These are phyloP conservation scores for Phortica okadai DNA, from an alignment of 2,888 invertebrate species.

Conservation along the genomic window DNA sequence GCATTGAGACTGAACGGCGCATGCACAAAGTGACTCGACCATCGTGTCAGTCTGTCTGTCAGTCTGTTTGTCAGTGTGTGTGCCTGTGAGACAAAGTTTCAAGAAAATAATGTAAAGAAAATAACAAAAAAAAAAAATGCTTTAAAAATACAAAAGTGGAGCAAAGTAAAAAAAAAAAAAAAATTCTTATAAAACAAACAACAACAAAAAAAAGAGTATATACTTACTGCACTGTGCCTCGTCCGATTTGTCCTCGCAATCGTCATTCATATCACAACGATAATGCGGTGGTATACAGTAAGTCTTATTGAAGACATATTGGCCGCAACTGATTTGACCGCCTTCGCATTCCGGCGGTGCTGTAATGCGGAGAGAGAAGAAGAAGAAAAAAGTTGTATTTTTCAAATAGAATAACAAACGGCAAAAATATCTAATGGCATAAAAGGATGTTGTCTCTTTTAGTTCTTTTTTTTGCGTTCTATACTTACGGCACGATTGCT, in stretches of 20 bases:
- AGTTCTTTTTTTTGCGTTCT: background rate
- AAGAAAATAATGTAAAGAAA: background rate
- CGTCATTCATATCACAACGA: constrained; percentile 95
- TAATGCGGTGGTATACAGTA: constrained; percentile 96
- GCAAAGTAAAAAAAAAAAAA: background rate
- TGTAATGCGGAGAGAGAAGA: constrained; percentile 73
- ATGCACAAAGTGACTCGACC: background rate
- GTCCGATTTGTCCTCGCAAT: constrained; percentile 96
- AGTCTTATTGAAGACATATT: constrained; percentile 96
- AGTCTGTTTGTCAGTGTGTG: background rate
- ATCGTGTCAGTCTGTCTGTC: background rate
- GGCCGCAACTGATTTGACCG: constrained; percentile 93
- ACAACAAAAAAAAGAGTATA: constrained; percentile 16
- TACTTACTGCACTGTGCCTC: constrained; percentile 97
- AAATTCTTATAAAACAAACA: background rate
- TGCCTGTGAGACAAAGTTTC: background rate
- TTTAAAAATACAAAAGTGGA: background rate
- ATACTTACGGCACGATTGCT: constrained; percentile 92
- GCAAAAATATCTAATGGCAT: background rate
- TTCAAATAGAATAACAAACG: background rate
- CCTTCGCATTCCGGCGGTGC: constrained; percentile 96
- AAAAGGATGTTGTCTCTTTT: too few relatives aligned
- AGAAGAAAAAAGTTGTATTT: background rate
- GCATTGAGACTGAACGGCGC: constrained; percentile 48
- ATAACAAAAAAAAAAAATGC: background rate